Evolutionary conservation across 2,888 invertebrate species (phyloP).

Genomic region (Eucera pruinosa): DNA sequence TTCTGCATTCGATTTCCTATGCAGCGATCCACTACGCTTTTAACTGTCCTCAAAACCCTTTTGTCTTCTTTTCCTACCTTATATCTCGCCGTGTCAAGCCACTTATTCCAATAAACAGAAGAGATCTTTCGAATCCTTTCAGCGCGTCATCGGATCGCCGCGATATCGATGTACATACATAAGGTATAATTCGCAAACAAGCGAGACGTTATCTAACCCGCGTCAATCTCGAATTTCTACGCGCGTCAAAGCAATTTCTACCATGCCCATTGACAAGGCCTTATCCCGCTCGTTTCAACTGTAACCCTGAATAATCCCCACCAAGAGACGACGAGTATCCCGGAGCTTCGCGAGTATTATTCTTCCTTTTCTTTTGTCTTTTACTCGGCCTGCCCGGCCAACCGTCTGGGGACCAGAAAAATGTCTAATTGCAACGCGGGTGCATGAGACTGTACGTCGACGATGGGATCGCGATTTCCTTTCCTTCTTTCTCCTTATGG

Average conservation of each 20-base stretch:
- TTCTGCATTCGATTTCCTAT: neutral
- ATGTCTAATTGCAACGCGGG: conserved; percentile 70
- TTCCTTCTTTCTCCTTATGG: neutral
- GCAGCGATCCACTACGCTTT: too few relatives aligned
- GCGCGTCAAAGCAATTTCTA: conserved; percentile 40
- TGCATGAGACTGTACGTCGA: conserved; percentile 37
- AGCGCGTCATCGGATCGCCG: neutral
- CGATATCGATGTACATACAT: too few relatives aligned
- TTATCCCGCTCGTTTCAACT: conserved; percentile 47
- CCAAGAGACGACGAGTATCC: conserved; percentile 55
- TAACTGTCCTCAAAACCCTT: too few relatives aligned
- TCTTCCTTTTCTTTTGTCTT: conserved; percentile 39
- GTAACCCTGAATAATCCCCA: conserved; percentile 73
- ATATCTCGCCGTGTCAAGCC: too few relatives aligned
- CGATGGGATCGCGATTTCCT: conserved; percentile 38
- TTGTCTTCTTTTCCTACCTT: too few relatives aligned
- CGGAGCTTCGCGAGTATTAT: conserved; percentile 60
- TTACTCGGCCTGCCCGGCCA: conserved; percentile 3
- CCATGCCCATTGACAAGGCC: conserved; percentile 52
- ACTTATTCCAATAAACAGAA: neutral
- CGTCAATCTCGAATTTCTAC: conserved; percentile 32
- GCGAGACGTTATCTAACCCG: conserved; percentile 19
- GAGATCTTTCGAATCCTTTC: neutral
- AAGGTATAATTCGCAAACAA: neutral
- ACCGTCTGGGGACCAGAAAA: conserved; percentile 59